Base-by-base conservation (phyloP, 2,113 vertebrate species). In the Brachypteracias leptosomus region DNA sequence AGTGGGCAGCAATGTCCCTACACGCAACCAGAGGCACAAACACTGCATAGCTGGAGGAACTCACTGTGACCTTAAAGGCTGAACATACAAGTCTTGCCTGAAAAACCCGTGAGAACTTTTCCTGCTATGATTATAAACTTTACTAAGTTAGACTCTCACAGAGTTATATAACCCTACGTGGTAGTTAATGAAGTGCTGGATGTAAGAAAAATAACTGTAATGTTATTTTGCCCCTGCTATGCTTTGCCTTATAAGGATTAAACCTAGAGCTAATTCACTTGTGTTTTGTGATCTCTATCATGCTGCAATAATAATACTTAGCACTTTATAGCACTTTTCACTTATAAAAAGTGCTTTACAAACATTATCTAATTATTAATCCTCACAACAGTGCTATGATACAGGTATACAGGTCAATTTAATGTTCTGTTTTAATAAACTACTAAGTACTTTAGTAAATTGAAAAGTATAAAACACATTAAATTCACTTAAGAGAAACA, bases 161-260 rank as follows among this genome's bases (percentile, higher is more conserved):
- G 96, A 89, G 95, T 98, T 97, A 96, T 97, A 97, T 97, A 97
- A 94, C 96, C 96, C 93, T 88, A 44, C 84, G 95, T 95, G 95
- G 95, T 97, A 95, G 95, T 97, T 98, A 97, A 98, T 97, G 96
- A 97, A 97, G 97, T 97, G 97, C 94, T 98, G 96, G 95, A 97
- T 97, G 93, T 95, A 96, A 97, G 96, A 96, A 97, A 97, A 98
- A 97, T 94, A 98, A 94, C 55, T 72, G 85, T 74, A 95, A 92
- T 97, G 95, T 97, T 97, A 95, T 97, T 97, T 97, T 97, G 96
- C 95, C 94, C 28, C n/a, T 90, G 57, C 85, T 86, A 91, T 94
- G 68, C 87, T 96, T 97, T 91, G 89, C 96, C 93, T 93, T 91
- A 92, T 84, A 97, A 97, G 96, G 95, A 96, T 97, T 97, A 97